Base-by-base conservation (phyloP, 2,797 vertebrate species). In the Semaprochilodus insignis region DNA sequence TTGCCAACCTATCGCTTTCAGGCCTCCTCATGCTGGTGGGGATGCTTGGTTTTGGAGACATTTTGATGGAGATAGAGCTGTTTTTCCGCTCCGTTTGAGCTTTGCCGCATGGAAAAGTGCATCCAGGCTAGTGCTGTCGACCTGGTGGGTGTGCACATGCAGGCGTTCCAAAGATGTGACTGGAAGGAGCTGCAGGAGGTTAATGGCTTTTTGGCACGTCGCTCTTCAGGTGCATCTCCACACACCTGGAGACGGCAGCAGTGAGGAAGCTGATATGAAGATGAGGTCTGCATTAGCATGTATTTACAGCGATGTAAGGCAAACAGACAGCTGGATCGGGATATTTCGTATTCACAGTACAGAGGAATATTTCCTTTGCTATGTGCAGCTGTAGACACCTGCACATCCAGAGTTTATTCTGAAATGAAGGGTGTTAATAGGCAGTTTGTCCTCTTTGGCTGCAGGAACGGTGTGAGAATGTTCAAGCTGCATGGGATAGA, bases 181-280 rank as follows among this genome's bases (percentile, higher is more conserved):
- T 71, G 83, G 85, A 87, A 85, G 77, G 78, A n/a, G 55, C 23
- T 11, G 75, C 82, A 62, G 82, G 77, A 88, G 67, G 85, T 86
- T 87, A 84, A 82, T 72, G 59, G 85, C 44, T 76, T 85, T 90
- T 87, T 88, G 84, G 89, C 85, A 88, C 79, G 48, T 44, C 84
- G 78, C 81, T 90, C 87, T 76, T 23, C 21, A 81, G 21, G 36
- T 88, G 63, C 85, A 82, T 31, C 51, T 57, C 54, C 75, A 65
- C 79, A 70, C n/a, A 57, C 62, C 25, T 36, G 57, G 31, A 27
- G 25, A 80, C 59, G 23, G 67, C 55, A 66, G 31, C 78, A 80
- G 48, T 63, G 73, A 63, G 59, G 31, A 65, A 80, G 52, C 14
- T 34, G 57, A 52, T 63, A 70, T 71, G 54, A 70, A 60, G 48